Percentiles rank a stretch among this genome's conserved stretches.
Evolutionary conservation across 2,888 invertebrate species (phyloP).

Genomic region (Temnothorax ravouxi): DNA sequence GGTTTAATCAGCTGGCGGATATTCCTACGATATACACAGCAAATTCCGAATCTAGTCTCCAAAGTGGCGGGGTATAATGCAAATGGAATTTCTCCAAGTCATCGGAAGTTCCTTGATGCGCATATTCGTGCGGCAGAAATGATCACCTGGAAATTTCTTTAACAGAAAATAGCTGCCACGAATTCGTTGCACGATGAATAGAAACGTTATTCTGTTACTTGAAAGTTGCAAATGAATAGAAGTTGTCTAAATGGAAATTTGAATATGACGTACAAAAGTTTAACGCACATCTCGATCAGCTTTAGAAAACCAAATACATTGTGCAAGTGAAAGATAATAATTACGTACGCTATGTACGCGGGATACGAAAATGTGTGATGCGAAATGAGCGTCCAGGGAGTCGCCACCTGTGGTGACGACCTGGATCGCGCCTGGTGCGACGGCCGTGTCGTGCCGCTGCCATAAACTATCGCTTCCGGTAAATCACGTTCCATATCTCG

Average conservation of each 20-base stretch:
- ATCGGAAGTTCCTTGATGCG: conserved; percentile 38
- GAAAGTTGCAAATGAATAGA: background rate
- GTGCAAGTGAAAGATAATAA: background rate
- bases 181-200: background rate
- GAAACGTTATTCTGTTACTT: background rate
- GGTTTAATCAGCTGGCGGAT: conserved; percentile 72
- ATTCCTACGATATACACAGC: conserved; percentile 48
- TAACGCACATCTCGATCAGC: background rate
- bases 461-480: conserved; percentile 59
- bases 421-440: conserved; percentile 30
- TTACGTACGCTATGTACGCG: background rate
- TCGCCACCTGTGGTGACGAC: conserved; percentile 54
- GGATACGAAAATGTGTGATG: conserved; percentile 28
- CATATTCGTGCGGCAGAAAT: background rate
- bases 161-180: background rate
- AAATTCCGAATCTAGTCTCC: conserved; percentile 40
- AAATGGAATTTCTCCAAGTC: conserved; percentile 48
- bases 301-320: background rate
- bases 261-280: background rate
- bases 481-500: conserved; percentile 55
- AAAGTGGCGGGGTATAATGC: conserved; percentile 43
- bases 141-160: conserved; percentile 7
- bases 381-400: conserved; percentile 37
- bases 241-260: conserved; percentile 12
- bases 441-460: conserved; percentile 44